These are phyloP conservation scores for Huso huso DNA, from an alignment of 2,797 vertebrate genomes.

Conservation along the genomic window DNA sequence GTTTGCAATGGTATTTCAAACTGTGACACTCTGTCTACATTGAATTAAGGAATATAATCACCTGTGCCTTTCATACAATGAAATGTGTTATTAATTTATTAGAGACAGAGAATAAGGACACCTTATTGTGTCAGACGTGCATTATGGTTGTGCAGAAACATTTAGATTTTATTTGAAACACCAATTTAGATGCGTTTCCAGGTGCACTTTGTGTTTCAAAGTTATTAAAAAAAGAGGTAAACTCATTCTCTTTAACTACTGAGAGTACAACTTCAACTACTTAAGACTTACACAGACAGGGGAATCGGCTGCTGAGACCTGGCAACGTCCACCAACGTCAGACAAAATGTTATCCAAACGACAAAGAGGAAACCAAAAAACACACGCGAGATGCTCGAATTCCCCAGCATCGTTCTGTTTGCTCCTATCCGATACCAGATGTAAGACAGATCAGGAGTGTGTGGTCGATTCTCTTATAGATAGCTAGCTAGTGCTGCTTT, in stretches of 20 bases:
- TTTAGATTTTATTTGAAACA: too few relatives aligned
- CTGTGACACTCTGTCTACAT: slow-evolving; percentile 2
- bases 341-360: slow-evolving; percentile 66
- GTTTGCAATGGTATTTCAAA: slow-evolving; percentile 9
- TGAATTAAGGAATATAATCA: too few relatives aligned
- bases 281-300: slow-evolving; percentile 84
- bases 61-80: too few relatives aligned
- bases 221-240: too few relatives aligned
- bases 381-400: slow-evolving; percentile 47
- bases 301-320: slow-evolving; percentile 89
- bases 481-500: too few relatives aligned
- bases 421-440: slow-evolving; percentile 28
- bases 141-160: too few relatives aligned
- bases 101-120: too few relatives aligned
- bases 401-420: slow-evolving; percentile 61
- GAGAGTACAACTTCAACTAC: slow-evolving; percentile 12
- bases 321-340: slow-evolving; percentile 58
- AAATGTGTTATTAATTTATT: too few relatives aligned
- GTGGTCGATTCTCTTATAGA: neutral
- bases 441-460: slow-evolving; percentile 29
- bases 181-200: too few relatives aligned
- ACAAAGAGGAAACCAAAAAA: slow-evolving; percentile 55
- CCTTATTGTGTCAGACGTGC: too few relatives aligned
- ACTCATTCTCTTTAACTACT: too few relatives aligned
- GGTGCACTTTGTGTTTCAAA: too few relatives aligned